Percentiles rank a stretch among this genome's conserved stretches.
Conservation (phyloP, 2,113 vertebrate genomes). For the Otolemur garnettii region DNA sequence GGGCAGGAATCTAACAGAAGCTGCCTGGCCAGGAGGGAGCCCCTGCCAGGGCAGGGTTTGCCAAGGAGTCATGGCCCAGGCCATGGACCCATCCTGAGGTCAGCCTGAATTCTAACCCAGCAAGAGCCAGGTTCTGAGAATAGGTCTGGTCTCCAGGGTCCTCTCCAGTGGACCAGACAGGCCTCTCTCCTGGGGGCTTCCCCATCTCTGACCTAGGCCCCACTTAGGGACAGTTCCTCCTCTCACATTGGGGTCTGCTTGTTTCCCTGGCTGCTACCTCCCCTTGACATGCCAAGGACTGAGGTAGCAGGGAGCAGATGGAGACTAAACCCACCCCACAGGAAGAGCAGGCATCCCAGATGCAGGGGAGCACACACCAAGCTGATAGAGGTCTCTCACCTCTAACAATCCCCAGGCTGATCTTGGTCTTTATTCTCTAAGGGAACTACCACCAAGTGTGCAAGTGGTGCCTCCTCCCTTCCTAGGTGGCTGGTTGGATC, state of each 20-base stretch:
- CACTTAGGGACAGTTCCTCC: not conserved
- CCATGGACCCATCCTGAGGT: not conserved
- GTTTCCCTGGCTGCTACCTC: not conserved
- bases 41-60: not conserved
- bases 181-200: not conserved
- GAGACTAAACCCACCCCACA: not conserved
- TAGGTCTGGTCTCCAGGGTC: not conserved
- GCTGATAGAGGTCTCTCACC: too few relatives aligned
- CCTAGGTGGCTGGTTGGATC: not conserved
- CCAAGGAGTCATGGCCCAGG: not conserved
- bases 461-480: not conserved
- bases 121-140: rapidly evolving
- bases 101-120: not conserved
- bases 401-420: not conserved
- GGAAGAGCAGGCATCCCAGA: not conserved
- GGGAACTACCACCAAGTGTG: not conserved
- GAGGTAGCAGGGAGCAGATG: not conserved
- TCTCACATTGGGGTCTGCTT: not conserved
- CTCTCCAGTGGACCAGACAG: not conserved
- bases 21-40: not conserved
- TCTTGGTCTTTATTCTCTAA: not conserved
- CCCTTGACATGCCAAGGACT: not conserved
- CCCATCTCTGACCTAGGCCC: not conserved
- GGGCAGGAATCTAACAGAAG: not conserved
- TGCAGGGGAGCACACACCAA: not conserved